A percentile compares a stretch with the other conserved stretches of the same genome.
Evolutionary conservation across 1,140 invertebrate genomes (phyloP).

Genomic region (Macrosteles quadrilineatus): DNA sequence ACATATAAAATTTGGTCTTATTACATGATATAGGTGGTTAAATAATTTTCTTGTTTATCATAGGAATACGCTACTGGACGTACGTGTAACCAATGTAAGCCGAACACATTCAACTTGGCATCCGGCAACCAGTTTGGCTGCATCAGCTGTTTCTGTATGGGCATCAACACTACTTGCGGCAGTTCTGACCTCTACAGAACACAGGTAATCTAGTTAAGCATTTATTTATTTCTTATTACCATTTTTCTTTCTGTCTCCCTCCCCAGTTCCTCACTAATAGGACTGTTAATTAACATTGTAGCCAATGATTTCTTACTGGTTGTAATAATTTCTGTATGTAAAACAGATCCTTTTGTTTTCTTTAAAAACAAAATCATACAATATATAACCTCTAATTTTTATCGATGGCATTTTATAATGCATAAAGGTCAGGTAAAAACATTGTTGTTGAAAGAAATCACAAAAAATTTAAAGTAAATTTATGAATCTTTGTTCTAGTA

Average conservation of each 20-base stretch:
- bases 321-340: too few species aligned
- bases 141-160: conserved; percentile 91
- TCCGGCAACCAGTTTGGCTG: conserved; percentile 78
- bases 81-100: conserved; percentile 79
- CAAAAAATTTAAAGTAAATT: too few species aligned
- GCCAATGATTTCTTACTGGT: too few species aligned
- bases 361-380: too few species aligned
- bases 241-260: too few species aligned
- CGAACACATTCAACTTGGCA: conserved; percentile 77
- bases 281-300: conserved; percentile 12
- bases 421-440: too few species aligned
- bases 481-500: too few species aligned
- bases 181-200: conserved; percentile 75
- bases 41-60: conserved; percentile 44
- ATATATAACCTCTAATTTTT: too few species aligned
- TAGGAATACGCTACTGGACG: conserved; percentile 67
- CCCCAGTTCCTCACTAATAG: neutral
- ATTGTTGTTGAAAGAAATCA: too few species aligned
- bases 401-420: too few species aligned
- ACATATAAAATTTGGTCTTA: conserved; percentile 10
- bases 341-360: too few species aligned
- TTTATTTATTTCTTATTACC: too few species aligned
- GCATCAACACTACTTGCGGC: conserved; percentile 69
- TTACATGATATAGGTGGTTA: conserved; percentile 5
- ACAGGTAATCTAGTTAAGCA: conserved; percentile 58